Evolutionary conservation across 2,113 vertebrate species (phyloP), one percentile per base, ranked within the genome.

Genomic region (Microcebus jonahi): DNA sequence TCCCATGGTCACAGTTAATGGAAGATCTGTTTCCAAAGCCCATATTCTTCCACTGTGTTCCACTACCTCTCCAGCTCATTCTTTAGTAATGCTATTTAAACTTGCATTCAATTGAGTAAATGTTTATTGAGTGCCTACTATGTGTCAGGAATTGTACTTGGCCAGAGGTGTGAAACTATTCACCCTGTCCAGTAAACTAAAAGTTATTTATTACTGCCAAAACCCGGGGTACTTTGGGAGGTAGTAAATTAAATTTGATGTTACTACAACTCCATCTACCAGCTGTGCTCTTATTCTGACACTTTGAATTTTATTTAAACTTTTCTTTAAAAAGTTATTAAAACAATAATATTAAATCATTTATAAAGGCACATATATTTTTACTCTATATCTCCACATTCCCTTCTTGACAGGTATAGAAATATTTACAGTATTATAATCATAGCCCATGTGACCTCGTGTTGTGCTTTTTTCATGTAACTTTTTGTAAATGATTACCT

Each of bases 101-200:
- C 23, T 91, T 88, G 76, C 27, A 45, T 89, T 95, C 73, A 65
- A 17, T 63, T 90, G 53, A 82, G 31, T 79, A 75, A 76, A 83
- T 23, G 8, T 89, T 88, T 92, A 67, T 73, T 91, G 83, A 93
- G 89, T 82, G 45, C 92, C 92, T 92, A 9, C 48, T 61, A 2
- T 88, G 76, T 90, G 76, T 76, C 53, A 95, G 93, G 42, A 96
- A 80, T 90, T 76, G 36, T 36, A 65, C 57, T 70, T 94, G 95
- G 70, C 91, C 61, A 84, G 80, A 95, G 13, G 12, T 80, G 0
- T 84, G 84, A 75, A 80, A 53, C 25, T 53, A 1, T 48, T 31
- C 3, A 81, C 1, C 21, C 67, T 88, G 18, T 68, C 68, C 36
- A 82, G 48, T 81, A 82, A 91, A 42, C n/a, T 67, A 34, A 31